Percentiles rank a stretch among this genome's conserved stretches.
Evolutionary conservation across 1,140 invertebrate species (phyloP).

Genomic region (Nasonia giraulti): DNA sequence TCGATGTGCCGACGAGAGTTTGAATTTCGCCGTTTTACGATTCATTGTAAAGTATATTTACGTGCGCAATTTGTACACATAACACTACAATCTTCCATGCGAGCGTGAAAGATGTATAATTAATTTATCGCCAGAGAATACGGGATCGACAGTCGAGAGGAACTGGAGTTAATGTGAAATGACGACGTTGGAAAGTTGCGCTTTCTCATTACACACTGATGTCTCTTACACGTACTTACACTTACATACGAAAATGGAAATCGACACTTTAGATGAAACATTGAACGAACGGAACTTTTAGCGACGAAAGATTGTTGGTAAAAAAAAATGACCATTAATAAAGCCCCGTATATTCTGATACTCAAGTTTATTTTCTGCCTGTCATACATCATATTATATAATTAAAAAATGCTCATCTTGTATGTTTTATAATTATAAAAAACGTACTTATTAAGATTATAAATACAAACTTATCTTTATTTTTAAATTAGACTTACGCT

Average conservation of each 20-base stretch:
- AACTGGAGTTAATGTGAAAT: neutral
- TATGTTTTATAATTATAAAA: neutral
- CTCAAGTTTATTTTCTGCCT: constrained; percentile 57
- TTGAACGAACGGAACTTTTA: constrained; percentile 11
- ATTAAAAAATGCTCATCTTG: constrained; percentile 14
- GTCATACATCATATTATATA: constrained; percentile 17
- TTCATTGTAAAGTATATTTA: constrained; percentile 22
- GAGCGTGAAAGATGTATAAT: constrained; percentile 14
- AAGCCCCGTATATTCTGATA: constrained; percentile 65
- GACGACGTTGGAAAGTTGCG: neutral
- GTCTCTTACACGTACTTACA: constrained; percentile 12
- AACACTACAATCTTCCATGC: constrained; percentile 18
- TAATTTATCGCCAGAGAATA: constrained; percentile 10
- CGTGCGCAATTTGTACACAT: constrained; percentile 8
- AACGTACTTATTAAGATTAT: neutral
- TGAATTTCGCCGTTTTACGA: constrained; percentile 23
- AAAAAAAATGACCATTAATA: constrained; percentile 62
- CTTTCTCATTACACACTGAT: neutral
- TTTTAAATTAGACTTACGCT: neutral
- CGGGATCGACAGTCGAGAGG: neutral
- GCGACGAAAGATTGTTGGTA: constrained; percentile 23
- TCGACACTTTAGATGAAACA: neutral
- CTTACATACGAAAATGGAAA: neutral
- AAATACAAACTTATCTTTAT: constrained; percentile 18
- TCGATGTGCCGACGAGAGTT: neutral